Evolutionary conservation across 2,888 invertebrate species (phyloP).

Genomic region (Drosophila affinis): DNA sequence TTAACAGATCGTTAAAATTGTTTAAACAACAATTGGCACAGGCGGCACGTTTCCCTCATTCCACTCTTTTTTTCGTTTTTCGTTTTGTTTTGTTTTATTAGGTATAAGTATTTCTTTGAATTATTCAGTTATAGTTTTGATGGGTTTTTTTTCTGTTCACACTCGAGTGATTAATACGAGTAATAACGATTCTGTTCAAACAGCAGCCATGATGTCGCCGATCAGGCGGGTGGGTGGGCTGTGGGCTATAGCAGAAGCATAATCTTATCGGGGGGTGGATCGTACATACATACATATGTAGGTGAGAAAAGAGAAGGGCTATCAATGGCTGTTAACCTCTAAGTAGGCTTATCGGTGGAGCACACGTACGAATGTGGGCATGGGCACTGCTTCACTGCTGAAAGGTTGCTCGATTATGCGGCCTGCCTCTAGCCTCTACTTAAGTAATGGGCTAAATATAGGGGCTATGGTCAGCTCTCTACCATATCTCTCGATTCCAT

Average conservation of each 20-base stretch:
- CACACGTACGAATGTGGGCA: not conserved
- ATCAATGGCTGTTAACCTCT: constrained; percentile 39
- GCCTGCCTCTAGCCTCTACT: constrained; percentile 18
- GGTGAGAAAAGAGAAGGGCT: constrained; percentile 21
- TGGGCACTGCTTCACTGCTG: not conserved
- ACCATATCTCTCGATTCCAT: constrained; percentile 13
- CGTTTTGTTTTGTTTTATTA: no score
- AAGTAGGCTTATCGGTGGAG: constrained; percentile 32
- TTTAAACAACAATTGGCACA: constrained; percentile 10
- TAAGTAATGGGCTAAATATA: constrained; percentile 44
- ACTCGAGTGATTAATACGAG: constrained; percentile 25
- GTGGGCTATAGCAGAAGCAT: constrained; percentile 8
- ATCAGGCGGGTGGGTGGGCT: not conserved
- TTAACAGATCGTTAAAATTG: constrained; percentile 34
- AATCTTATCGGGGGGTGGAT: constrained; percentile 29
- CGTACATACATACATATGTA: not conserved
- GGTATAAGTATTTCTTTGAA: not conserved
- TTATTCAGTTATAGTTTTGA: constrained; percentile 11
- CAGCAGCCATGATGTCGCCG: constrained; percentile 39
- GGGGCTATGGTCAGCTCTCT: constrained; percentile 30
- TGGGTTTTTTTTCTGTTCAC: constrained; percentile 5
- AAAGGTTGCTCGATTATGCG: constrained; percentile 41
- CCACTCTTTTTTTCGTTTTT: not conserved
- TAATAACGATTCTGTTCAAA: not conserved
- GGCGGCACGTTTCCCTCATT: constrained; percentile 31